Percentiles rank a stretch among this genome's conserved stretches.
These are phyloP conservation scores for Aricia artaxerxes DNA, from an alignment of 2,888 invertebrate genomes.

Conservation along the genomic window DNA sequence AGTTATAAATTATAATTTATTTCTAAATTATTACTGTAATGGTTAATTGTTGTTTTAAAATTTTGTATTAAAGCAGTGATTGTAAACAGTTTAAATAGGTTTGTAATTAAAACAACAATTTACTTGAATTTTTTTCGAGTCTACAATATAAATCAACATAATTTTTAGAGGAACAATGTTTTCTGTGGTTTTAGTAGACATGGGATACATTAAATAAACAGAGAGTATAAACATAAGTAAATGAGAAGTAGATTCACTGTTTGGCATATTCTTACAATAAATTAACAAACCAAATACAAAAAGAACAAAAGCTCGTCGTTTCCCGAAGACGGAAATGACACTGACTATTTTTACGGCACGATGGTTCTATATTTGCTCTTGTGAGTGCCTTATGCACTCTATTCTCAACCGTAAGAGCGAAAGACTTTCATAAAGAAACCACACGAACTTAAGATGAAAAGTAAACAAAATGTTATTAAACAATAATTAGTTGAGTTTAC, in stretches of 20 bases:
- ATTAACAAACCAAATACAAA: slow-evolving; percentile 37
- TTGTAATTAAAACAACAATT: background rate
- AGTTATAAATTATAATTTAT: background rate
- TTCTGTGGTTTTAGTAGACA: background rate
- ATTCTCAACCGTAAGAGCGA: slow-evolving; percentile 57
- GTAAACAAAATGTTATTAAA: slow-evolving; percentile 20
- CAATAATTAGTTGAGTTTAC: slow-evolving; percentile 46
- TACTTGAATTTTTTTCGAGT: background rate
- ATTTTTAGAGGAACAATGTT: background rate
- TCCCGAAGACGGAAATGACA: slow-evolving; percentile 71
- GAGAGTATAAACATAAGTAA: background rate
- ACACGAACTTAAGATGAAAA: slow-evolving; percentile 15
- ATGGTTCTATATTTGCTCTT: slow-evolving; percentile 55
- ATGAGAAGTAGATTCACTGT: background rate
- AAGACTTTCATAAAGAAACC: slow-evolving; percentile 26
- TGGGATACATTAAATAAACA: background rate
- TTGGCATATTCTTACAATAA: slow-evolving; percentile 8
- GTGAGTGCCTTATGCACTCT: slow-evolving; percentile 47
- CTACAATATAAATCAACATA: background rate
- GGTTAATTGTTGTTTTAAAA: background rate
- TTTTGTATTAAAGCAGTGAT: background rate
- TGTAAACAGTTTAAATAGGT: background rate
- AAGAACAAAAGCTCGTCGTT: slow-evolving; percentile 68
- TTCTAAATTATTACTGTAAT: background rate
- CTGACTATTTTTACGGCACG: slow-evolving; percentile 70